These are phyloP conservation scores for Dolomedes plantarius DNA, from an alignment of 2,888 invertebrate genomes.

Conservation along the genomic window DNA sequence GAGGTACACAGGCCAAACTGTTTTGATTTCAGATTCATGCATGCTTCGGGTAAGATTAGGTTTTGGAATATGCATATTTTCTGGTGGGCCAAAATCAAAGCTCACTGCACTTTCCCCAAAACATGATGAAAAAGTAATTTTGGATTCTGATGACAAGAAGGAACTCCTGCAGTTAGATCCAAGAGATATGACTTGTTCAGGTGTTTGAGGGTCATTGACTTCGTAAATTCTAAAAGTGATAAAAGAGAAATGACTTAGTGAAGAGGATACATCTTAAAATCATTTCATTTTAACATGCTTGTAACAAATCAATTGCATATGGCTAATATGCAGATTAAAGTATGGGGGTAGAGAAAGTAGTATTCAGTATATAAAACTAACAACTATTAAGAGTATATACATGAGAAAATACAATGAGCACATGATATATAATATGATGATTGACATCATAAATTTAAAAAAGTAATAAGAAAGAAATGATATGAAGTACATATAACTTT, in stretches of 20 bases:
- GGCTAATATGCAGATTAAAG: background rate
- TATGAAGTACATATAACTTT: too few relatives aligned
- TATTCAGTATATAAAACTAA: too few relatives aligned
- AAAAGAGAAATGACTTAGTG: background rate
- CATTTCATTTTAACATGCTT: background rate
- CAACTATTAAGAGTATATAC: too few relatives aligned
- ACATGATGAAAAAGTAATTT: constrained; percentile 73
- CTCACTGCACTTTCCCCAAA: constrained; percentile 92
- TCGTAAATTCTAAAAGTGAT: constrained; percentile 76
- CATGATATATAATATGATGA: too few relatives aligned
- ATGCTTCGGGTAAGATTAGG: constrained; percentile 11
- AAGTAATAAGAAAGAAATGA: too few relatives aligned
- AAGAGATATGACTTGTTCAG: constrained; percentile 74
- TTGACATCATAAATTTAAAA: too few relatives aligned
- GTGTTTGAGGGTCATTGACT: constrained; percentile 75
- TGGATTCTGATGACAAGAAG: constrained; percentile 52
- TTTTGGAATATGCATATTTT: constrained; percentile 50
- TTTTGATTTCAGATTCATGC: constrained; percentile 23
- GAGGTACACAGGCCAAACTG: constrained; percentile 85
- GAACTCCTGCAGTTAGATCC: constrained; percentile 62
- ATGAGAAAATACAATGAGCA: too few relatives aligned
- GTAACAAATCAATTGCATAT: background rate
- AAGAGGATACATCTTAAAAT: background rate
- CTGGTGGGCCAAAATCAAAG: constrained; percentile 86
- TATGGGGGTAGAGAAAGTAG: constrained; percentile 17